phyloP scores from a whole-genome alignment of 2,888 invertebrate genomes.

The Andrena fulva region DNA sequence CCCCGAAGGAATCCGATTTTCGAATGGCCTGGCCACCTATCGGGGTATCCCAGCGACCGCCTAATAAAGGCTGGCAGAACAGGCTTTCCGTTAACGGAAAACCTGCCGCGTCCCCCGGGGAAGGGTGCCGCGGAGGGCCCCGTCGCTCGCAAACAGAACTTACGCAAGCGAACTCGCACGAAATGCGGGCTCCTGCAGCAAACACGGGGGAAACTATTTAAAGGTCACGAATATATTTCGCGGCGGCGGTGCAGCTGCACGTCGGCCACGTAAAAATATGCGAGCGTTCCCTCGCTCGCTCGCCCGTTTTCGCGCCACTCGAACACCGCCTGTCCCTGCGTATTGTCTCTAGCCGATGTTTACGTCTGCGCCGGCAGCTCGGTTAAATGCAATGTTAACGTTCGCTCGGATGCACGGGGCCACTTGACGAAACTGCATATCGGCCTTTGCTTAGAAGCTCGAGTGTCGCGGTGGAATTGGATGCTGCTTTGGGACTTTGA shows the following conservation, averaged over 20 bases:
- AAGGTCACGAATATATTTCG: constrained; percentile 65
- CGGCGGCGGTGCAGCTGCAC: constrained; percentile 60
- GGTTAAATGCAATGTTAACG: not conserved
- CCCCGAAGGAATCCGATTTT: too few relatives aligned
- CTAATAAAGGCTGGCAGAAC: not conserved
- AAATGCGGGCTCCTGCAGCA: constrained; percentile 65
- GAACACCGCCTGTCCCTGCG: constrained; percentile 4
- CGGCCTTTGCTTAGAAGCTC: too few relatives aligned
- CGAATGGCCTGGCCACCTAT: too few relatives aligned
- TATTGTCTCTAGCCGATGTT: constrained; percentile 41
- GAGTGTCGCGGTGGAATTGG: too few relatives aligned
- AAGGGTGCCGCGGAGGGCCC: constrained; percentile 30
- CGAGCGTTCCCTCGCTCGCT: constrained; percentile 31
- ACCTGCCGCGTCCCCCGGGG: constrained; percentile 5
- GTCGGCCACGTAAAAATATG: constrained; percentile 62
- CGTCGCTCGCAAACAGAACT: constrained; percentile 54
- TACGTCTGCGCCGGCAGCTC: not conserved
- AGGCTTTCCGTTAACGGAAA: constrained; percentile 13
- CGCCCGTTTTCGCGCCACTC: constrained; percentile 31
- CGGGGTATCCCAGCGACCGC: too few relatives aligned
- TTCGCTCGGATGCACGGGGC: too few relatives aligned
- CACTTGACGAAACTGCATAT: too few relatives aligned
- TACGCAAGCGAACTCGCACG: constrained; percentile 60
- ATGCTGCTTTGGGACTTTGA: too few relatives aligned
- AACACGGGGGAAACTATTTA: constrained; percentile 61